These are phyloP conservation scores for Hyla sarda DNA, from an alignment of 2,113 vertebrate species.

Conservation along the genomic window DNA sequence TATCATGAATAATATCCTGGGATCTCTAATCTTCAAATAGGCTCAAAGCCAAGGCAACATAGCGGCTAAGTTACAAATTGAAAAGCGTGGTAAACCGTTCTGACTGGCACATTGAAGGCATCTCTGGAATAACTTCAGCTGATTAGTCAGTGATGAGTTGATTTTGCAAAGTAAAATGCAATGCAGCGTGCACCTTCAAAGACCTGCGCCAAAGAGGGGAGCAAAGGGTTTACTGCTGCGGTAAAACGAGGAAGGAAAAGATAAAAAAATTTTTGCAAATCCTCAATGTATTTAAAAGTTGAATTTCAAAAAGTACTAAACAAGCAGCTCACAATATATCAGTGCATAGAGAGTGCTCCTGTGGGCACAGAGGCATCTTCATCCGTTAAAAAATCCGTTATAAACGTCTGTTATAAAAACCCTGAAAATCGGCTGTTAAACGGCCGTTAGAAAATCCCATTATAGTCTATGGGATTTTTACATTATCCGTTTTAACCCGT, in stretches of 20 bases:
- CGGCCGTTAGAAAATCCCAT: no score
- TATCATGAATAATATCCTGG: constrained; percentile 10
- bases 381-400: no score
- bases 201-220: no score
- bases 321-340: no score
- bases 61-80: constrained; percentile 12
- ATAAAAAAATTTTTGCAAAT: neutral
- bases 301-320: neutral
- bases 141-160: neutral
- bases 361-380: neutral
- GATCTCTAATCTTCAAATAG: constrained; percentile 6
- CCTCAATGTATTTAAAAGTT: neutral
- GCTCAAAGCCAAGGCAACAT: neutral
- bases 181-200: no score
- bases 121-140: neutral
- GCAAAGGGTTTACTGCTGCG: neutral
- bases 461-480: no score
- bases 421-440: no score
- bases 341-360: no score
- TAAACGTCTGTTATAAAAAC: no score
- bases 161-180: neutral
- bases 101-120: neutral
- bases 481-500: no score
- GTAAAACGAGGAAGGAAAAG: neutral
- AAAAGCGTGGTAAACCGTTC: neutral